Conservation (phyloP, 2,113 vertebrate species). For the Cyprinus carpio region DNA sequence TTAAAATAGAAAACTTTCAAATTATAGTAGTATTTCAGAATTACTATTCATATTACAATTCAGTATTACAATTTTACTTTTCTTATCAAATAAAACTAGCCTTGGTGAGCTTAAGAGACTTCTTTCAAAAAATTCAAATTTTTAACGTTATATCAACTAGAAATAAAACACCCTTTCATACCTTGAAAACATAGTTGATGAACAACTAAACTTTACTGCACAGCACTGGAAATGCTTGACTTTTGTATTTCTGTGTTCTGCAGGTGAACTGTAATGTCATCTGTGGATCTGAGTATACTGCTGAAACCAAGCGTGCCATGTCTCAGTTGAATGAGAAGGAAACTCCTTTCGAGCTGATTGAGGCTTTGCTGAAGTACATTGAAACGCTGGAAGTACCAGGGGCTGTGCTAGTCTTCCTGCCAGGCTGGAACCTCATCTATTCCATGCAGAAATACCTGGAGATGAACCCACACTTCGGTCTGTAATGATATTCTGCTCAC, state of each 20-base stretch:
- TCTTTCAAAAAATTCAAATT: no score
- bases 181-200: no score
- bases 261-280: slow-evolving; percentile 91
- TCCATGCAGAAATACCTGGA: slow-evolving; percentile 95
- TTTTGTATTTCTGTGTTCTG: not conserved
- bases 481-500: not conserved
- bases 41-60: no score
- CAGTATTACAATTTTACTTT: no score
- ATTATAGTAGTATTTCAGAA: no score
- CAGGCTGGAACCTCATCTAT: slow-evolving; percentile 96
- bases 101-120: no score
- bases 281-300: slow-evolving; percentile 84
- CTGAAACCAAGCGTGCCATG: slow-evolving; percentile 87
- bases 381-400: slow-evolving; percentile 88
- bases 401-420: slow-evolving; percentile 90
- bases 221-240: not conserved
- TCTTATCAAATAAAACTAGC: no score
- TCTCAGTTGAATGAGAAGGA: slow-evolving; percentile 91
- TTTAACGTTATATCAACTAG: no score
- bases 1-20: no score
- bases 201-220: not conserved
- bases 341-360: slow-evolving; percentile 95
- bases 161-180: no score
- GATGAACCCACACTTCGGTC: slow-evolving; percentile 90
- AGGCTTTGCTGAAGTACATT: slow-evolving; percentile 89